Conservation (phyloP, 2,797 vertebrate species). For the Mormyrus hasselquistii region DNA sequence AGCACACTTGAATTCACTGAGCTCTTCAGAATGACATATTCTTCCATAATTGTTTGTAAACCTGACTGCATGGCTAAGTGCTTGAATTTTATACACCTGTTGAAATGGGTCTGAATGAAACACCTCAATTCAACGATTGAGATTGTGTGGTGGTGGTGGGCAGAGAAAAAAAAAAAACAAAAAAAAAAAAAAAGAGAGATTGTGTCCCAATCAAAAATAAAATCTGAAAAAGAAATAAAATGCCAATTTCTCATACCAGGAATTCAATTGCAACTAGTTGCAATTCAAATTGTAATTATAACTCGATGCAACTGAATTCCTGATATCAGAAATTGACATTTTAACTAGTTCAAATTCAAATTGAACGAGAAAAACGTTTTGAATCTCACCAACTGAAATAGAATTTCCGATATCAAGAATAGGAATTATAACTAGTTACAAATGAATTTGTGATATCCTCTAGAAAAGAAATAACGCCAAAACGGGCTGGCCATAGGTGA, state of each 20-base stretch:
- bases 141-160: no score
- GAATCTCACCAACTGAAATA: not conserved
- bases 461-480: not conserved
- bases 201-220: not conserved
- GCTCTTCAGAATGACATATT: not conserved
- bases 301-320: not conserved
- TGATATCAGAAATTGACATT: not conserved
- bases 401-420: not conserved
- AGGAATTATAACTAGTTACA: not conserved
- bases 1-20: not conserved
- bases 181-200: no score
- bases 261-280: not conserved
- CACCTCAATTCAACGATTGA: not conserved
- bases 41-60: not conserved
- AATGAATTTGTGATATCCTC: not conserved
- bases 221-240: not conserved
- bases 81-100: not conserved
- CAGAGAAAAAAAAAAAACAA: no score
- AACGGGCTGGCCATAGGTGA: not conserved
- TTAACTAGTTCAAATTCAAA: not conserved
- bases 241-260: not conserved
- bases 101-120: not conserved
- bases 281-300: not conserved
- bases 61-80: not conserved
- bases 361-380: not conserved